Percentiles rank a stretch among this genome's conserved stretches.
phyloP scores from a whole-genome alignment of 2,888 invertebrate genomes.

The Acanthacorydalis orientalis region DNA sequence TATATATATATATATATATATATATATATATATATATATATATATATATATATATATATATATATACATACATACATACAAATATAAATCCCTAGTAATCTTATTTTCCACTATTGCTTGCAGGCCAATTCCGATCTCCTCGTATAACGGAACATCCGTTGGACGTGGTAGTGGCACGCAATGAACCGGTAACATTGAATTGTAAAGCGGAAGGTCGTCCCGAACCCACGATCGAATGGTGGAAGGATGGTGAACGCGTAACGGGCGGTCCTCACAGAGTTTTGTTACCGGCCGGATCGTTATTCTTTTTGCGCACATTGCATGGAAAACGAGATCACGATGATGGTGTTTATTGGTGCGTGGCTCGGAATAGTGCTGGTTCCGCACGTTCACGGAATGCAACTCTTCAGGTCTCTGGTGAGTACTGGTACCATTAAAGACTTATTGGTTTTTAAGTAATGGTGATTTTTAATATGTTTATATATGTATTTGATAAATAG shows the following conservation, averaged over 20 bases:
- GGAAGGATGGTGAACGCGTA: constrained; percentile 71
- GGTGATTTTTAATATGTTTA: too few relatives aligned
- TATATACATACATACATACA: too few relatives aligned
- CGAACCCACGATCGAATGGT: constrained; percentile 87
- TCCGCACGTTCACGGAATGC: constrained; percentile 84
- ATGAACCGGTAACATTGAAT: constrained; percentile 92
- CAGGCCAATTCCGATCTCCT: constrained; percentile 79
- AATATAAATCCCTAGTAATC: too few relatives aligned
- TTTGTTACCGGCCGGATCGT: constrained; percentile 72
- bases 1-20: too few relatives aligned
- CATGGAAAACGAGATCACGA: constrained; percentile 91
- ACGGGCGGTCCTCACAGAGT: constrained; percentile 71
- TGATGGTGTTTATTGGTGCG: constrained; percentile 93
- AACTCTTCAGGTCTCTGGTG: constrained; percentile 88
- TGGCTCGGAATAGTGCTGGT: constrained; percentile 82
- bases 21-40: too few relatives aligned
- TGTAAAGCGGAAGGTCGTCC: constrained; percentile 96
- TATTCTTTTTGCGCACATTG: constrained; percentile 87
- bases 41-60: too few relatives aligned
- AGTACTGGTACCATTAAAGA: constrained; percentile 11
- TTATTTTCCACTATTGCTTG: constrained; percentile 13
- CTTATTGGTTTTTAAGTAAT: too few relatives aligned
- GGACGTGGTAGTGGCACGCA: constrained; percentile 88
- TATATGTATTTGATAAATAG: too few relatives aligned
- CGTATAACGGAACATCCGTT: constrained; percentile 94